Evolutionary conservation across 92 coral and sea anemone genomes (phyloP).

Genomic region (Pocillopora grandis): DNA sequence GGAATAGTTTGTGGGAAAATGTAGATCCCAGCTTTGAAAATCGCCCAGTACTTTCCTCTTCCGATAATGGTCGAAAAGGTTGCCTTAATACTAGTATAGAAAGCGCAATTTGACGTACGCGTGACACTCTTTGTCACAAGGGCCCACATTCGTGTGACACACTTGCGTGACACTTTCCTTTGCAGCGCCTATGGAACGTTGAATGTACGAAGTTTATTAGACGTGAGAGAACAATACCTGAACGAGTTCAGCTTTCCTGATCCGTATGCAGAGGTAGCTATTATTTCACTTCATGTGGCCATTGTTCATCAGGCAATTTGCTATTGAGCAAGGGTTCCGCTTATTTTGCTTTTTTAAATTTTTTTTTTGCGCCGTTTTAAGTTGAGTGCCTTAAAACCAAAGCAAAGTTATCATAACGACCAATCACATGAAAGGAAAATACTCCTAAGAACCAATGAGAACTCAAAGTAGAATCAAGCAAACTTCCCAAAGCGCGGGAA

Average conservation of each 20-base stretch:
- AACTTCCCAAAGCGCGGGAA: no score
- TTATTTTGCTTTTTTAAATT: background rate
- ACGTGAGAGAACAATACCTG: constrained; percentile 92
- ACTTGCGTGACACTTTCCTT: background rate
- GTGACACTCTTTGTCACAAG: background rate
- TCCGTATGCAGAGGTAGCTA: constrained; percentile 81
- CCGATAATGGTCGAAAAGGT: no score
- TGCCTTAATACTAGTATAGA: no score
- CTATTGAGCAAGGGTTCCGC: background rate
- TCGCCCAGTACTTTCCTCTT: no score
- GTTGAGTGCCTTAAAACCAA: no score
- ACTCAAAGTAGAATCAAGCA: no score
- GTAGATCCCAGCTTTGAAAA: no score
- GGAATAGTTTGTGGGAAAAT: no score
- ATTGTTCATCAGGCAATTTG: background rate
- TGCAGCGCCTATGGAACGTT: constrained; percentile 88
- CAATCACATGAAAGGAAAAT: no score
- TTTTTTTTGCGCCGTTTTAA: no score
- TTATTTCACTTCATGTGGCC: background rate
- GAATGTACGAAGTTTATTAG: constrained; percentile 92
- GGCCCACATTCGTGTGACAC: background rate
- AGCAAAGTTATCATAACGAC: no score
- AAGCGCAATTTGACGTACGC: background rate
- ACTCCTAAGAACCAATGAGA: no score
- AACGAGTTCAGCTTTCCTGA: constrained; percentile 90